Percentiles rank a stretch among this genome's conserved stretches.
These are phyloP conservation scores for Stenodera caucasica DNA, from an alignment of 2,888 invertebrate species.

Conservation along the genomic window DNA sequence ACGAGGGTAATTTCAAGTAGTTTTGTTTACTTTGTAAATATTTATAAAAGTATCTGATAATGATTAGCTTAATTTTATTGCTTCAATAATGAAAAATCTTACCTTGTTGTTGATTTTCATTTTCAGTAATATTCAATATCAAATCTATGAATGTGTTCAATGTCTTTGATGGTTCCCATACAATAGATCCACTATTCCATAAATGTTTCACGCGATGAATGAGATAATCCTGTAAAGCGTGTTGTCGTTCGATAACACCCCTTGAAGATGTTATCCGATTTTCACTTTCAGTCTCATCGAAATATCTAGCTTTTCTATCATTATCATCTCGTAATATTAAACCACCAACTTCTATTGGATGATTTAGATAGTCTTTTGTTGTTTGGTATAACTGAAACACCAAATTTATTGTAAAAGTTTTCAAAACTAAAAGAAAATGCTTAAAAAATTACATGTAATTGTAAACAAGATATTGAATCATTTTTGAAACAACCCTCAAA, in stretches of 20 bases:
- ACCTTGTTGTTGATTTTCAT: constrained; percentile 53
- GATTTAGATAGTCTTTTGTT: constrained; percentile 64
- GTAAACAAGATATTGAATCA: constrained; percentile 67
- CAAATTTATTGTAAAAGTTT: neutral
- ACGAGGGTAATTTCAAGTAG: too few species aligned
- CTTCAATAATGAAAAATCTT: too few species aligned
- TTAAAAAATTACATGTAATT: constrained; percentile 53
- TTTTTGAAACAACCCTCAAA: constrained; percentile 56
- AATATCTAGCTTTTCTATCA: constrained; percentile 10
- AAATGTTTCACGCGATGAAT: constrained; percentile 60
- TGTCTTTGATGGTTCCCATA: constrained; percentile 57
- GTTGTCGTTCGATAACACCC: constrained; percentile 59
- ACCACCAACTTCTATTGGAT: constrained; percentile 59
- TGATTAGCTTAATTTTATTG: too few species aligned
- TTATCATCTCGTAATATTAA: constrained; percentile 2
- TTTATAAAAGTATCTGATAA: too few species aligned
- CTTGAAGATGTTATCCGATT: constrained; percentile 58
- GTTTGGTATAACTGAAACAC: constrained; percentile 58
- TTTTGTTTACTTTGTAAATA: too few species aligned
- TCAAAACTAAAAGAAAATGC: neutral
- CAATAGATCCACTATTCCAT: constrained; percentile 60
- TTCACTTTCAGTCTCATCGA: constrained; percentile 41
- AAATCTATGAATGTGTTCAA: constrained; percentile 50
- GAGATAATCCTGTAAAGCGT: constrained; percentile 62
- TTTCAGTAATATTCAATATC: constrained; percentile 59